Conservation (phyloP, 2,797 vertebrate genomes). For the Rousettus madagascariensis region DNA sequence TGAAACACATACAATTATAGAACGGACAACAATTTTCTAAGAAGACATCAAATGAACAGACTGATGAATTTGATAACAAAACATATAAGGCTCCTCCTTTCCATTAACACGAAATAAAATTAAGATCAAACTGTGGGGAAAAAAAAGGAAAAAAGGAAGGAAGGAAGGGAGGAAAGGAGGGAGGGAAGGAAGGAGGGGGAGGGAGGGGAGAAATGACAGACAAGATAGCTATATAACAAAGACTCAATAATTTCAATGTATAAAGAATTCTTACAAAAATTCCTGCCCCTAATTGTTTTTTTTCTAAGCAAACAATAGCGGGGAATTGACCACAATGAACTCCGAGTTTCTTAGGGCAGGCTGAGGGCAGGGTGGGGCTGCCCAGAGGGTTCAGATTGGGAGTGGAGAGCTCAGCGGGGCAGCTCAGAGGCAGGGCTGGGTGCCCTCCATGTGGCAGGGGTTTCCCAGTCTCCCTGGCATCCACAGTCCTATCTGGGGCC, state of each 20-base stretch:
- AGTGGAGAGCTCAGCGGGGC: neutral
- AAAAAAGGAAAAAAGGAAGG: no score
- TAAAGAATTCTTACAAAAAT: constrained; percentile 27
- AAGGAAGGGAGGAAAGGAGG: no score
- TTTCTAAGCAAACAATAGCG: neutral
- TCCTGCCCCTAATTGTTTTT: neutral
- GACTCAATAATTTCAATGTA: neutral
- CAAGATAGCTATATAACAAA: neutral
- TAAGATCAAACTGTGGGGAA: neutral
- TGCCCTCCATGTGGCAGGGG: constrained; percentile 33
- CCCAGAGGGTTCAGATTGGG: neutral
- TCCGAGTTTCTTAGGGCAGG: neutral
- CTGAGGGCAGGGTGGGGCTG: neutral
- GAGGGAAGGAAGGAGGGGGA: no score
- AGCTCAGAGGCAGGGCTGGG: neutral
- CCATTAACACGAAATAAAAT: neutral
- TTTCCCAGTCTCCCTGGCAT: constrained; percentile 45
- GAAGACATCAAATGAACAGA: neutral
- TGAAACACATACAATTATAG: neutral
- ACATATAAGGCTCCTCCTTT: neutral
- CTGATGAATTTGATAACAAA: neutral
- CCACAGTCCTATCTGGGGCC: neutral
- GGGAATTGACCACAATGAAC: neutral
- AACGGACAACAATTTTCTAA: neutral
- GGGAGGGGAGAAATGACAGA: neutral